Conservation (phyloP, 2,888 invertebrate species). For the Dynastes grantii region DNA sequence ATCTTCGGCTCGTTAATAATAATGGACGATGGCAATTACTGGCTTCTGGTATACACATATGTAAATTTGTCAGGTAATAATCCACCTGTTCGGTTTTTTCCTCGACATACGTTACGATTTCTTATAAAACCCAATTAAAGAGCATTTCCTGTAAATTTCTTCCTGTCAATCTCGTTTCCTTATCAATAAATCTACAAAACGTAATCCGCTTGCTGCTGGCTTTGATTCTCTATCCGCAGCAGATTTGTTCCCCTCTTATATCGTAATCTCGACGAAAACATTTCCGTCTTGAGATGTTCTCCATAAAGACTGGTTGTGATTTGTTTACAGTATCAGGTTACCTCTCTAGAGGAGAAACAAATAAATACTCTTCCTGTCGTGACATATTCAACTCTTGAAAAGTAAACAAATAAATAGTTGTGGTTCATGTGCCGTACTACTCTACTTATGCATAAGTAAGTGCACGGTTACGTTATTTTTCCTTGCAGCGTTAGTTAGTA, state of each 20-base stretch:
- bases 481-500: background rate
- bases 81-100: too few species aligned
- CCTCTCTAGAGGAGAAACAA: slow-evolving; percentile 30
- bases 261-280: background rate
- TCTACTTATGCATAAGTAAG: too few species aligned
- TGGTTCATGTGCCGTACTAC: slow-evolving; percentile 18
- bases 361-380: slow-evolving; percentile 30
- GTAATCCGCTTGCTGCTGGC: too few species aligned
- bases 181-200: too few species aligned
- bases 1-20: too few species aligned
- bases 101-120: background rate
- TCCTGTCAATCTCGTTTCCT: too few species aligned
- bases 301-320: slow-evolving; percentile 8
- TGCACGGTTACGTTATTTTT: background rate
- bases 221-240: background rate
- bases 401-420: slow-evolving; percentile 34
- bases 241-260: background rate
- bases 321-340: slow-evolving; percentile 36
- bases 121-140: too few species aligned
- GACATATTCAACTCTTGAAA: slow-evolving; percentile 21
- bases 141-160: too few species aligned
- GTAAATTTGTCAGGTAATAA: too few species aligned
- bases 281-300: slow-evolving; percentile 4
- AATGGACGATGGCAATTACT: too few species aligned
- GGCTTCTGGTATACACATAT: too few species aligned